A percentile compares a stretch with the other conserved stretches of the same genome.
Conservation (phyloP, 37 sponge, comb jelly and placozoan genomes). For the Hormiphora californensis region DNA sequence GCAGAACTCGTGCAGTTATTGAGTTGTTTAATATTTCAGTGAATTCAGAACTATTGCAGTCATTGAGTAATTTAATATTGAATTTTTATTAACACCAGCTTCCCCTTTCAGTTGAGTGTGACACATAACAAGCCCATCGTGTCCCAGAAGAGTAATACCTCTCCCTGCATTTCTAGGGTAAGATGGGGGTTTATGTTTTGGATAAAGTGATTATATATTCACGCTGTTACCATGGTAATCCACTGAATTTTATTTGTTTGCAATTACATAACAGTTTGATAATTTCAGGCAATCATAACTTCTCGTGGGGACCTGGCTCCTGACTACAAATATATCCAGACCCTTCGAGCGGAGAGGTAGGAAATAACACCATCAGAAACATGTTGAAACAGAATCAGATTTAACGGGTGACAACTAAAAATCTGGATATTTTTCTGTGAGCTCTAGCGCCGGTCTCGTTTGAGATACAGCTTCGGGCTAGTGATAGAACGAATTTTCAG, state of each 20-base stretch:
- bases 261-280: neutral
- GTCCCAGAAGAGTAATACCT: neutral
- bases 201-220: too few relatives aligned
- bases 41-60: too few relatives aligned
- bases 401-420: too few relatives aligned
- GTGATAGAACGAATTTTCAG: too few relatives aligned
- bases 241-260: neutral
- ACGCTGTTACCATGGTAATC: too few relatives aligned
- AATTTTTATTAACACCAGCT: too few relatives aligned
- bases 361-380: too few relatives aligned
- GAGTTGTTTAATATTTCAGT: neutral
- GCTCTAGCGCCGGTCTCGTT: too few relatives aligned
- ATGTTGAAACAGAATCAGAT: too few relatives aligned
- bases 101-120: constrained; percentile 42
- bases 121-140: neutral
- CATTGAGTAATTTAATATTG: too few relatives aligned
- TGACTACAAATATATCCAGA: constrained; percentile 66
- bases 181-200: neutral
- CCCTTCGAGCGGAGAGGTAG: constrained; percentile 53
- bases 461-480: too few relatives aligned
- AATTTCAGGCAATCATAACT: constrained; percentile 65
- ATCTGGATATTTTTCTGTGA: too few relatives aligned
- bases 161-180: constrained; percentile 44
- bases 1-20: neutral
- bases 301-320: constrained; percentile 63